Evolutionary conservation across 2,113 vertebrate genomes (phyloP), one percentile per base, ranked within the genome.

Genomic region (Gavia stellata): DNA sequence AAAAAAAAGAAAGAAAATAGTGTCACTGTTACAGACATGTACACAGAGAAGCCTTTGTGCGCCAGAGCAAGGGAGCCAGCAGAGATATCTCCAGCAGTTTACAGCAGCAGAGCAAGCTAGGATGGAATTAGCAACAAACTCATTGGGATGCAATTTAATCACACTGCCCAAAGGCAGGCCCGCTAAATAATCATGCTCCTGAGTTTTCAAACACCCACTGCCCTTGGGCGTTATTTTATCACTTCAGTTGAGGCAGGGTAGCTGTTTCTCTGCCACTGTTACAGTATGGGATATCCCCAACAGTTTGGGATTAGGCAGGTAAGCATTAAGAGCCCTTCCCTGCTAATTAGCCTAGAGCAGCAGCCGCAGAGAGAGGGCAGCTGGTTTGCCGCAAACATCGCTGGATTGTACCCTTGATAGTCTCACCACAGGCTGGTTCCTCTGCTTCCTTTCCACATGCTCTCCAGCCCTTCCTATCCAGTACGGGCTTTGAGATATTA

Each of bases 51-150:
- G 67, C 47, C 90, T 94, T 96, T 97, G 92, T 97, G 74, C 45
- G 47, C 52, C 16, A 24, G 78, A 87, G 90, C 58, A 55, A 92
- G 87, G 84, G 95, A 96, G 67, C 86, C 89, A 94, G 92, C 90
- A 94, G 95, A 88, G 97, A 95, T 86, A 81, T 97, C 97, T 65
- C 97, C 93, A 79, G 49, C 73, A 92, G 80, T 66, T 81, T 62
- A 50, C 59, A 67, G 40, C 45, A 40, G 50, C 77, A 44, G 67
- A 66, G 72, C 28, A 44, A 88, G 14, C 88, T 38, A 31, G 74
- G 52, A 14, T 59, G 29, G 61, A 88, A 94, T 88, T 70, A 84
- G 65, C 85, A 95, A 85, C 70, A 87, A 52, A 90, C n/a, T 97
- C 66, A 55, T 45, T 63, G 78, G 58, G 74, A 90, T 87, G 78